Percentiles rank a stretch among this genome's conserved stretches.
Conservation (phyloP, 2,888 invertebrate species). For the Axea sp. region DNA sequence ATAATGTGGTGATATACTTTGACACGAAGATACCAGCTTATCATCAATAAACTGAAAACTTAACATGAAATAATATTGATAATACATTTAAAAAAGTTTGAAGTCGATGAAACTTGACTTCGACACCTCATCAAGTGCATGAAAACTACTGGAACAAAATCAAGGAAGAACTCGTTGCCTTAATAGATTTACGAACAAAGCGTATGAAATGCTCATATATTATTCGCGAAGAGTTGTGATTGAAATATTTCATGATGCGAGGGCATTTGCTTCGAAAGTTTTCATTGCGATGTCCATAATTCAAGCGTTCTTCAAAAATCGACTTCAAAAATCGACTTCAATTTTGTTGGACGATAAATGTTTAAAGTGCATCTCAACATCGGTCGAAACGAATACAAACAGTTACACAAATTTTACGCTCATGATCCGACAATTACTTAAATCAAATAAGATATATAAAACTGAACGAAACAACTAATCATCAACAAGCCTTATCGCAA, state of each 20-base stretch:
- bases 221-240: conserved; percentile 31
- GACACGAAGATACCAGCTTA: too few relatives aligned
- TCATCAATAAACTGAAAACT: too few relatives aligned
- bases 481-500: conserved; percentile 2
- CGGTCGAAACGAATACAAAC: neutral
- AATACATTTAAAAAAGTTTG: too few relatives aligned
- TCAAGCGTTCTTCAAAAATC: conserved; percentile 4
- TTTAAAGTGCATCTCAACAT: conserved; percentile 4
- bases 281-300: conserved; percentile 19
- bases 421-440: conserved; percentile 13
- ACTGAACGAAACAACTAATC: neutral
- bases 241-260: conserved; percentile 33
- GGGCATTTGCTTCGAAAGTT: conserved; percentile 18
- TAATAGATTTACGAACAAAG: conserved; percentile 42
- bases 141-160: conserved; percentile 2
- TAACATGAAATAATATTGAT: too few relatives aligned
- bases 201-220: conserved; percentile 29
- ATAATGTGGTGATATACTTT: too few relatives aligned
- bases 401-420: neutral
- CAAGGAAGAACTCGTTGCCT: conserved; percentile 9
- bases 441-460: conserved; percentile 5
- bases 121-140: neutral
- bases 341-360: conserved; percentile 10
- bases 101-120: conserved; percentile 5
- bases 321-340: conserved; percentile 20